Base-by-base conservation (phyloP, 2,888 invertebrate genomes). In the Asteroscopus sphinx region DNA sequence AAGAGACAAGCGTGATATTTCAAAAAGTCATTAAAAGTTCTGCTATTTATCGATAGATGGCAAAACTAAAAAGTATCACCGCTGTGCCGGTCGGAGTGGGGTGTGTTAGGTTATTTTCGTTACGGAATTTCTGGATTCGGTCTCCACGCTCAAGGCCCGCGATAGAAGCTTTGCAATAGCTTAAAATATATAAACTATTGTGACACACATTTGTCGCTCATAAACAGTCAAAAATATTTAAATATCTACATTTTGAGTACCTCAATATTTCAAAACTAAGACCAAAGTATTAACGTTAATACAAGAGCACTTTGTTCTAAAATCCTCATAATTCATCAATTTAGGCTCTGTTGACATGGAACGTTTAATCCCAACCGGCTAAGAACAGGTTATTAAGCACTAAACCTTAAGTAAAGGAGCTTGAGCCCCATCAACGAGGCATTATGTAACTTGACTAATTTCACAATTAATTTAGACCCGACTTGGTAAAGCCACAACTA, bases 301-400 rank as follows among this genome's bases (percentile, higher is more conserved):
- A 49, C 12, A 32, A 39, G 8, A 52, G 28, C 28, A 48, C 41
- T 59, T 57, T 35, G 32, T 46, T 33, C 25, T 36, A 44, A 68
- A 75, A 53, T 55, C 55, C 37, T 42, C 44, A 42, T 48, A 59
- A 68, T 68, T 54, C 55, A 61, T 76, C 68, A 73, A 61, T 66
- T 59, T 63, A 56, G 65, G 32, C 55, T 52, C 51, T 74, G 63
- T 77, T 64, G 66, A 70, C 69, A 68, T 62, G 61, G 52, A 69
- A 73, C 73, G 66, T 76, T 76, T 74, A 73, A 77, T 76, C 70
- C 75, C 70, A 40, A 45, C 63, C 33, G 78, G 77, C 74, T 80
- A 76, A 74, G 71, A 68, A 70, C 73, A 77, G 77, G 83, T 83
- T 81, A 84, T 84, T 79, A 81, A 76, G 78, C 70, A 81, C 76